A percentile compares a stretch with the other conserved stretches of the same genome.
Evolutionary conservation across 2,888 invertebrate genomes (phyloP).

Genomic region (Ischnus inquisitorius): DNA sequence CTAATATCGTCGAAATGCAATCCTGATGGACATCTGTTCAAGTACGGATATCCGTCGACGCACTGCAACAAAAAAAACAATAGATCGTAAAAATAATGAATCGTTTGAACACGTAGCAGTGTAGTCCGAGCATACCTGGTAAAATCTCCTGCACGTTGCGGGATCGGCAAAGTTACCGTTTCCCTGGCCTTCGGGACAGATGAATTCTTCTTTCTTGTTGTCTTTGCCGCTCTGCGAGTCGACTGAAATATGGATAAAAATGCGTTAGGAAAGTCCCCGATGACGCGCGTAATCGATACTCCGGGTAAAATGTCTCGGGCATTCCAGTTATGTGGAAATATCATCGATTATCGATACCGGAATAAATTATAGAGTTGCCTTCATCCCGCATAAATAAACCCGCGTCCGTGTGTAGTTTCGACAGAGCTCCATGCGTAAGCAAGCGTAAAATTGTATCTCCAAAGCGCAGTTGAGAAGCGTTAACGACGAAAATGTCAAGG

Average conservation of each 20-base stretch:
- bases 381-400: conserved; percentile 16
- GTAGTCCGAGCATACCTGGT: conserved; percentile 89
- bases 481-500: conserved; percentile 66
- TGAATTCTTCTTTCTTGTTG: conserved; percentile 89
- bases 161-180: conserved; percentile 97
- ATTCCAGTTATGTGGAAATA: conserved; percentile 37
- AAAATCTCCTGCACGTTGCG: conserved; percentile 94
- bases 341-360: conserved; percentile 19
- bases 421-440: conserved; percentile 53
- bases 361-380: conserved; percentile 51
- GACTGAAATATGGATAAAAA: conserved; percentile 81
- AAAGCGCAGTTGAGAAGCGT: conserved; percentile 21
- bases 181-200: conserved; percentile 93
- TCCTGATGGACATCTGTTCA: conserved; percentile 95
- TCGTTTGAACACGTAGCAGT: not conserved
- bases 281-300: not conserved
- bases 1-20: conserved; percentile 96
- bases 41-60: conserved; percentile 95
- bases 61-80: conserved; percentile 88
- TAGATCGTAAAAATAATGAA: conserved; percentile 2
- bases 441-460: conserved; percentile 54
- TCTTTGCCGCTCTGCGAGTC: conserved; percentile 85
- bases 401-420: conserved; percentile 36
- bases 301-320: not conserved
- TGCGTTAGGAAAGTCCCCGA: conserved; percentile 14